Conservation (phyloP, 1,140 invertebrate genomes). For the Drosophila lacertosa region DNA sequence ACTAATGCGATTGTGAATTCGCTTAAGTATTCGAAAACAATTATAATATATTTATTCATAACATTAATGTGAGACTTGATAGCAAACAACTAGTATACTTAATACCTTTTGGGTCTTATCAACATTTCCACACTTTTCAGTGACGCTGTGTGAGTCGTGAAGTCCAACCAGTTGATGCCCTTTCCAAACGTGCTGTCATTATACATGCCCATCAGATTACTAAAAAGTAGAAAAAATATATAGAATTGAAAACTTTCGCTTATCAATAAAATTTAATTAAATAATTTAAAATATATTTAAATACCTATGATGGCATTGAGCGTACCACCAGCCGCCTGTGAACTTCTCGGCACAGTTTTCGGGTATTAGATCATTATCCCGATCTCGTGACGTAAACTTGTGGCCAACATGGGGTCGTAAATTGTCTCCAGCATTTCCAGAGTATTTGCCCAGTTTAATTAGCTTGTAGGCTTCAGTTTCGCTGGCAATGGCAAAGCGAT, state of each 20-base stretch:
- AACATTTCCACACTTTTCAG: conserved; percentile 43
- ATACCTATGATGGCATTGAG: conserved; percentile 62
- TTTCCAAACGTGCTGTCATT: conserved; percentile 31
- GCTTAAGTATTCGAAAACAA: background rate
- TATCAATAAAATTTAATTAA: background rate
- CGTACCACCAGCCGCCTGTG: conserved; percentile 88
- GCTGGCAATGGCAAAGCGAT: conserved; percentile 86
- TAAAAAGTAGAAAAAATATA: background rate
- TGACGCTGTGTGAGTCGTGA: conserved; percentile 29
- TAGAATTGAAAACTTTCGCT: background rate
- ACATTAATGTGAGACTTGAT: too few species aligned
- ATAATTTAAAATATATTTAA: too few species aligned
- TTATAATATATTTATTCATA: too few species aligned
- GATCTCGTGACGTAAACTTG: conserved; percentile 88
- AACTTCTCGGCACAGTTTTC: conserved; percentile 88
- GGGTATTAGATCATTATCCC: conserved; percentile 88
- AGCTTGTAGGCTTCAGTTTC: conserved; percentile 87
- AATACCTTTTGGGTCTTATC: conserved; percentile 35
- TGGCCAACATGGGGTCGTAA: conserved; percentile 87
- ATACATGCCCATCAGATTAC: conserved; percentile 46
- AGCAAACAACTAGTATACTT: background rate
- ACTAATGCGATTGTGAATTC: background rate
- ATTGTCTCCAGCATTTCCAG: conserved; percentile 88
- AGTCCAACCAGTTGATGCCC: conserved; percentile 39
- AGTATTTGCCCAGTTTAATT: conserved; percentile 86